Conservation (phyloP, 2,797 vertebrate genomes). For the Phrynocephalus guinanensis region DNA sequence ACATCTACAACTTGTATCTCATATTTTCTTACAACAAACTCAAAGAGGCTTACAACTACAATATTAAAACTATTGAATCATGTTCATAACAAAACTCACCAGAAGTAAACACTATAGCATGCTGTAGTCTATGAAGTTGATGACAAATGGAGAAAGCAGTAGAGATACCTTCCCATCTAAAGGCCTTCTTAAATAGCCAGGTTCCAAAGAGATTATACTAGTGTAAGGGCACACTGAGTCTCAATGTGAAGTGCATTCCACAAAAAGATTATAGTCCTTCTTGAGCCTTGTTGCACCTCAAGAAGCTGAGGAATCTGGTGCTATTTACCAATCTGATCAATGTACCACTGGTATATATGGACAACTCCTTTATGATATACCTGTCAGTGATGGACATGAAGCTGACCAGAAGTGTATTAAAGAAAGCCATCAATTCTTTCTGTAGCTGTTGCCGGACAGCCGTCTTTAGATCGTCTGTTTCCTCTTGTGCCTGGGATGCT, state of each 20-base stretch:
- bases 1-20: neutral
- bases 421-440: constrained; percentile 88
- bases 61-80: neutral
- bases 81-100: neutral
- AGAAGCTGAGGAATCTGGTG: neutral
- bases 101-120: neutral
- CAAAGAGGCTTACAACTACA: neutral
- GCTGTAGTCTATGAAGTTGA: neutral
- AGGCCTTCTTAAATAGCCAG: neutral
- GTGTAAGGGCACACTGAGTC: neutral
- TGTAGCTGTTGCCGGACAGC: constrained; percentile 89
- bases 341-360: neutral
- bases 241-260: neutral
- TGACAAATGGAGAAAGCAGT: neutral
- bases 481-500: constrained; percentile 78
- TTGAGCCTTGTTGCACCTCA: neutral
- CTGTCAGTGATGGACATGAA: constrained; percentile 84
- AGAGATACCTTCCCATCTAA: neutral
- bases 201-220: neutral
- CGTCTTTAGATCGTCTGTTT: constrained; percentile 80
- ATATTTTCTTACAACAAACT: neutral
- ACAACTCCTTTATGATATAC: constrained; percentile 72
- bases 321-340: constrained; percentile 3
- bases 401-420: constrained; percentile 83
- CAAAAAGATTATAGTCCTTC: neutral